These are phyloP conservation scores for Aphaenogaster rudis DNA, from an alignment of 1,140 invertebrate genomes.

Conservation along the genomic window DNA sequence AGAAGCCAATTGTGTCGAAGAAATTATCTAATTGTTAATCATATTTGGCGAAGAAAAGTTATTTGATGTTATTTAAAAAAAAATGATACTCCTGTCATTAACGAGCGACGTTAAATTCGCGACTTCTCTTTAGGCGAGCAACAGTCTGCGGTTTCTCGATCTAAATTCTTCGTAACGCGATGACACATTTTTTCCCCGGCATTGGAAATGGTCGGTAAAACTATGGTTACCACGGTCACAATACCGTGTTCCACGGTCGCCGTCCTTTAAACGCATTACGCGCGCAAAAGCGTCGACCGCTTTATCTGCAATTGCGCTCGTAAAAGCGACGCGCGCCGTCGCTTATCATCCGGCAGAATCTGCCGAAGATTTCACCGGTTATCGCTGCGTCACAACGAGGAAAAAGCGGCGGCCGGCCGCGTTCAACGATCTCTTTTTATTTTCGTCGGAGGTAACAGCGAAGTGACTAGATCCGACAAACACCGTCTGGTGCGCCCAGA, in stretches of 20 bases:
- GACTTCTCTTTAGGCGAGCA: neutral
- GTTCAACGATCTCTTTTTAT: constrained; percentile 57
- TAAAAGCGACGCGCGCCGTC: constrained; percentile 18
- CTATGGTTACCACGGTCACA: too few species aligned
- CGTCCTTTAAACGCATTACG: neutral
- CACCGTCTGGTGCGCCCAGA: constrained; percentile 40
- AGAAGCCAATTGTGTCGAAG: too few species aligned
- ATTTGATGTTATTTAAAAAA: too few species aligned
- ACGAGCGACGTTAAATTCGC: neutral
- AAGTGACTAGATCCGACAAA: constrained; percentile 46
- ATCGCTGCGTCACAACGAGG: constrained; percentile 55
- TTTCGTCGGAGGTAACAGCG: constrained; percentile 42
- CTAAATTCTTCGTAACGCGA: neutral
- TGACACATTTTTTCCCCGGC: neutral
- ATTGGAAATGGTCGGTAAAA: neutral
- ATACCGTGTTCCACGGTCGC: neutral
- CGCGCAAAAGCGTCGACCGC: neutral
- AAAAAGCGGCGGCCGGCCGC: constrained; percentile 32
- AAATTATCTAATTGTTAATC: too few species aligned
- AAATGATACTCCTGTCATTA: neutral
- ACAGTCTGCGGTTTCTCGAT: neutral
- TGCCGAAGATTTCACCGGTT: constrained; percentile 42
- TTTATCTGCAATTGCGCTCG: constrained; percentile 47
- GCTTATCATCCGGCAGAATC: constrained; percentile 35
- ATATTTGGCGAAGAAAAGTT: too few species aligned